Percentiles rank a stretch among this genome's conserved stretches.
phyloP scores from a whole-genome alignment of 2,797 vertebrate species.

The Sebastes taczanowskii region DNA sequence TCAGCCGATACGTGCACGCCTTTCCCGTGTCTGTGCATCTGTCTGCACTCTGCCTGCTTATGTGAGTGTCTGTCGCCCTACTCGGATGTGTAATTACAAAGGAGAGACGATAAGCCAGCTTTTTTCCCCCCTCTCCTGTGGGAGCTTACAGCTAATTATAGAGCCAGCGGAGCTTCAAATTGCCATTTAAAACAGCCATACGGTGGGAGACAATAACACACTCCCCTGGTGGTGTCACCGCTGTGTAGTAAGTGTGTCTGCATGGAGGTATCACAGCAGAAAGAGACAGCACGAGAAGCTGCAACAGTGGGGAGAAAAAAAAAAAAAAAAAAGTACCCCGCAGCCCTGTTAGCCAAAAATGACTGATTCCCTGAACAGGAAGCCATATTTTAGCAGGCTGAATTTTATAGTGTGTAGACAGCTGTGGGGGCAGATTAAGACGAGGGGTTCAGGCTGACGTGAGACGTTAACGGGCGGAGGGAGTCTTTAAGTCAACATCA shows the following conservation, averaged over 20 bases:
- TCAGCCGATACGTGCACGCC: constrained; percentile 21
- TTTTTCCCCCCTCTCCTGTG: constrained; percentile 67
- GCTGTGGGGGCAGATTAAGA: constrained; percentile 29
- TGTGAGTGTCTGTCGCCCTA: constrained; percentile 53
- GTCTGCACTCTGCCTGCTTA: constrained; percentile 54
- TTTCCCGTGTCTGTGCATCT: constrained; percentile 50
- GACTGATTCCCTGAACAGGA: constrained; percentile 36
- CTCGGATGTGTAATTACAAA: constrained; percentile 83
- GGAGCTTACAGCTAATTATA: constrained; percentile 85
- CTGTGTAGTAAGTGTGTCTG: constrained; percentile 57
- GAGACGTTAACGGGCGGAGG: not conserved
- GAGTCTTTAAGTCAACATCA: constrained; percentile 2
- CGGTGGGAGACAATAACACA: constrained; percentile 82
- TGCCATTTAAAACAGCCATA: constrained; percentile 85
- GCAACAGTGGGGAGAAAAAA: not conserved
- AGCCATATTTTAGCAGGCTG: constrained; percentile 25
- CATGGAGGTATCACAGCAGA: constrained; percentile 46
- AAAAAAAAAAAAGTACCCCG: not conserved
- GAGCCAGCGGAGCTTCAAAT: constrained; percentile 86
- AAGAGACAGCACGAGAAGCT: constrained; percentile 3
- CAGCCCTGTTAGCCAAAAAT: constrained; percentile 41
- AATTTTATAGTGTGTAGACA: constrained; percentile 7
- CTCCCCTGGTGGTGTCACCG: constrained; percentile 73
- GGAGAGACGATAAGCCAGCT: constrained; percentile 79
- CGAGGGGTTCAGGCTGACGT: not conserved